Percentiles rank a stretch among this genome's conserved stretches.
Evolutionary conservation across 2,888 invertebrate species (phyloP).

Genomic region (Drosophila pullipes): DNA sequence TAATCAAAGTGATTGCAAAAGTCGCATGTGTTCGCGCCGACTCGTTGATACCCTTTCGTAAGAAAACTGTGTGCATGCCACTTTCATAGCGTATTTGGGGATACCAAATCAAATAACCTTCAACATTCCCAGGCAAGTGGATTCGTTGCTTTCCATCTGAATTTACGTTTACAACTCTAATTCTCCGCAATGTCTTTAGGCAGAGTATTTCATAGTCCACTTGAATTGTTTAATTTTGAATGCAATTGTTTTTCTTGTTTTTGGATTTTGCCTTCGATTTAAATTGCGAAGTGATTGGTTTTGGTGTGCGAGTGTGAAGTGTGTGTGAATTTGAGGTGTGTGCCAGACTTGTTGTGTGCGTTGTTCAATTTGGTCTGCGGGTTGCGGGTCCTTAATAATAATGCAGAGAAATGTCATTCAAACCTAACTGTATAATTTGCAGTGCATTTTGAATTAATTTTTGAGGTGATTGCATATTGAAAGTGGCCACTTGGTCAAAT

Average conservation of each 20-base stretch:
- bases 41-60: neutral
- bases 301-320: constrained; percentile 14
- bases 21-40: neutral
- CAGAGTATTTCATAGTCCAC: constrained; percentile 33
- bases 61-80: neutral
- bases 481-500: neutral
- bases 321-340: constrained; percentile 2
- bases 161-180: neutral
- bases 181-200: neutral
- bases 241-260: constrained; percentile 12
- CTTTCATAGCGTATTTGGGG: neutral
- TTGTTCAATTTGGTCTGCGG: constrained; percentile 39
- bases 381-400: constrained; percentile 60
- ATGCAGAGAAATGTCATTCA: constrained; percentile 54
- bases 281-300: constrained; percentile 77
- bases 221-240: constrained; percentile 20
- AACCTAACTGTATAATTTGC: constrained; percentile 58
- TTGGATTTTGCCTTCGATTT: constrained; percentile 47
- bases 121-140: neutral
- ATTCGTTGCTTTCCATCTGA: neutral
- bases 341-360: neutral
- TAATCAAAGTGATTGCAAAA: constrained; percentile 6
- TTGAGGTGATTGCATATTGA: constrained; percentile 33
- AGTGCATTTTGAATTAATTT: constrained; percentile 71
- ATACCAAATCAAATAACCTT: neutral